These are phyloP conservation scores for Ellobius talpinus DNA, from an alignment of 2,113 vertebrate genomes.

Conservation along the genomic window DNA sequence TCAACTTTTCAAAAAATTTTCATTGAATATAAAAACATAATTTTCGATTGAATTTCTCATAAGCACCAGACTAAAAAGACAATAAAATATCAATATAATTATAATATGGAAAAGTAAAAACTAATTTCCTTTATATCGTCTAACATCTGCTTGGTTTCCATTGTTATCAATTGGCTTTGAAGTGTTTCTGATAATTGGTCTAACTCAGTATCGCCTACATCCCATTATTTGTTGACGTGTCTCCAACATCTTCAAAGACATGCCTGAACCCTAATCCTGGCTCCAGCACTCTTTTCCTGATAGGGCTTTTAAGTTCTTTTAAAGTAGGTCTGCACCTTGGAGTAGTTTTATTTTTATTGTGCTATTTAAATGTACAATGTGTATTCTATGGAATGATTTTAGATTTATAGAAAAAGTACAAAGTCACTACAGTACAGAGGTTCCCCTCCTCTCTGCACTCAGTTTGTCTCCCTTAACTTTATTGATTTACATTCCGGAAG, in stretches of 20 bases:
- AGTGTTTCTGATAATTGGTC: background rate
- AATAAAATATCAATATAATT: background rate
- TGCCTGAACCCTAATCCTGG: background rate
- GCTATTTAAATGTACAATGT: background rate
- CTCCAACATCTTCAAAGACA: background rate
- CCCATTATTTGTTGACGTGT: background rate
- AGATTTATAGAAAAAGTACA: background rate
- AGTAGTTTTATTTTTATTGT: constrained; percentile 3
- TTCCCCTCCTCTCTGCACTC: background rate
- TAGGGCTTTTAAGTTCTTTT: background rate
- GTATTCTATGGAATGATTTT: background rate
- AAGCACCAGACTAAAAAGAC: background rate
- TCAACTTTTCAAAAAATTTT: background rate
- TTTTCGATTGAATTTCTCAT: background rate
- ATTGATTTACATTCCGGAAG: background rate
- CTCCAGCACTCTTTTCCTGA: background rate
- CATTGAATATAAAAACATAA: constrained; percentile 8
- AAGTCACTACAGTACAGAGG: background rate
- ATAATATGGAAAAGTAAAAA: background rate
- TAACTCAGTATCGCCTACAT: background rate
- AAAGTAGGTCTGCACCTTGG: background rate
- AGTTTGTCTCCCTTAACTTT: background rate
- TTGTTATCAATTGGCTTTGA: constrained; percentile 9
- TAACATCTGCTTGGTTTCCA: background rate
- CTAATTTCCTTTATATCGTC: constrained; percentile 20